Percentiles rank a stretch among this genome's conserved stretches.
Conservation (phyloP, 2,888 invertebrate genomes). For the Xylota segnis region DNA sequence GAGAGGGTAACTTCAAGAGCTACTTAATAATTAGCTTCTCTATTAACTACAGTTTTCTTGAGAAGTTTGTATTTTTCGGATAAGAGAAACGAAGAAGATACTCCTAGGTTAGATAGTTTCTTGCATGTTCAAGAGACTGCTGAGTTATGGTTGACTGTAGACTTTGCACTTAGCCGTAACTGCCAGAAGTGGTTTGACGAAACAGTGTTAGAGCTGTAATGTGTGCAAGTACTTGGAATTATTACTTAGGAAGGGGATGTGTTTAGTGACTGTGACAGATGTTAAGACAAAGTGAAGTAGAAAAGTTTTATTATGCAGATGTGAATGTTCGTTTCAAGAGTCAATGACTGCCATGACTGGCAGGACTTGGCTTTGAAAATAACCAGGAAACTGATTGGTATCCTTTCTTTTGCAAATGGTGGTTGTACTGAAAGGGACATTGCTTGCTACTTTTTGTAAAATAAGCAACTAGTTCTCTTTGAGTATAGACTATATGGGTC, state of each 20-base stretch:
- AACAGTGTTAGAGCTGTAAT: slow-evolving; percentile 1
- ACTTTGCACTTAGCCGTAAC: slow-evolving; percentile 41
- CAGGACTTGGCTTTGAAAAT: too few species aligned
- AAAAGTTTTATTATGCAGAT: neutral
- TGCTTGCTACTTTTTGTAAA: too few species aligned
- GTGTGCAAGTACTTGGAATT: neutral
- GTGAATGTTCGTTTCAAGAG: neutral
- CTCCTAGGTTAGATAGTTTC: slow-evolving; percentile 3
- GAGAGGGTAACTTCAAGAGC: slow-evolving; percentile 36
- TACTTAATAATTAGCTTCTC: slow-evolving; percentile 66
- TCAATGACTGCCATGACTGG: too few species aligned
- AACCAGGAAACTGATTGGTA: too few species aligned
- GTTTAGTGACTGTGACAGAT: slow-evolving; percentile 11
- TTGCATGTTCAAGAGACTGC: neutral
- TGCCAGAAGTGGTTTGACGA: slow-evolving; percentile 35
- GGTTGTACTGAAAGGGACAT: too few species aligned
- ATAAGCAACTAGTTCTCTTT: too few species aligned
- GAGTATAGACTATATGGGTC: too few species aligned
- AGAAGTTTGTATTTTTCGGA: slow-evolving; percentile 33
- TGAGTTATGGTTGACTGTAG: slow-evolving; percentile 48
- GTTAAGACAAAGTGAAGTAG: slow-evolving; percentile 10
- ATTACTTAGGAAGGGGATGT: neutral
- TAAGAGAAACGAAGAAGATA: neutral
- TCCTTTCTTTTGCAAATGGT: too few species aligned
- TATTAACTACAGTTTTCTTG: slow-evolving; percentile 52